phyloP scores from a whole-genome alignment of 2,888 invertebrate species.

The Acrobasis consociella region DNA sequence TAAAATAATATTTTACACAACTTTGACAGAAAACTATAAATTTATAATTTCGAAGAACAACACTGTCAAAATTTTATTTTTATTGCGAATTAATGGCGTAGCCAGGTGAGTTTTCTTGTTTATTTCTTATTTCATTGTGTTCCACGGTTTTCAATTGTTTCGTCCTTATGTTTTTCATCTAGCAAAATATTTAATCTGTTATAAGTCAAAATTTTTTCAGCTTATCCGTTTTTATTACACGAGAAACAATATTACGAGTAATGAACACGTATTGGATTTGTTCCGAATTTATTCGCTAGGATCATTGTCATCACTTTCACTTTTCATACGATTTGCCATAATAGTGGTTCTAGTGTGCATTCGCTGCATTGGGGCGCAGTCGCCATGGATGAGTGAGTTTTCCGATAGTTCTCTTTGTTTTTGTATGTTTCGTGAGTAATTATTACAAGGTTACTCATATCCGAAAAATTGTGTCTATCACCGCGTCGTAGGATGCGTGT shows the following conservation, averaged over 20 bases:
- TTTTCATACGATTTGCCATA: constrained; percentile 73
- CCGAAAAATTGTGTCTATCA: constrained; percentile 60
- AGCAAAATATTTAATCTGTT: constrained; percentile 74
- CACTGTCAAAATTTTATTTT: constrained; percentile 69
- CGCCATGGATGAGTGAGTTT: constrained; percentile 82
- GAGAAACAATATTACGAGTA: constrained; percentile 75
- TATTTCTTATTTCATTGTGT: constrained; percentile 78
- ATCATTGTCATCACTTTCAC: constrained; percentile 83
- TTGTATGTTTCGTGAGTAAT: constrained; percentile 61
- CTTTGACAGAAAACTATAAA: not conserved
- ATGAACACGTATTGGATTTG: constrained; percentile 82
- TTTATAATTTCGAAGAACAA: constrained; percentile 16
- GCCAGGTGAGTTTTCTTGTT: constrained; percentile 82
- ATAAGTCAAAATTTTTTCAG: constrained; percentile 78
- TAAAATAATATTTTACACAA: not conserved
- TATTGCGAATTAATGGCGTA: constrained; percentile 83
- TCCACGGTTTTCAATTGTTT: constrained; percentile 80
- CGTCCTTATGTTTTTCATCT: constrained; percentile 77
- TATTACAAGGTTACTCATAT: constrained; percentile 71
- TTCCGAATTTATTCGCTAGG: constrained; percentile 80
- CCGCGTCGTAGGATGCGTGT: constrained; percentile 41
- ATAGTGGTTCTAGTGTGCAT: constrained; percentile 68
- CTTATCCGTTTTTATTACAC: constrained; percentile 71
- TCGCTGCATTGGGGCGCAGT: constrained; percentile 58
- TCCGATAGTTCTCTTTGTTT: constrained; percentile 53